These are phyloP conservation scores for Drosophila meridionalis DNA, from an alignment of 2,888 invertebrate genomes.

Conservation along the genomic window DNA sequence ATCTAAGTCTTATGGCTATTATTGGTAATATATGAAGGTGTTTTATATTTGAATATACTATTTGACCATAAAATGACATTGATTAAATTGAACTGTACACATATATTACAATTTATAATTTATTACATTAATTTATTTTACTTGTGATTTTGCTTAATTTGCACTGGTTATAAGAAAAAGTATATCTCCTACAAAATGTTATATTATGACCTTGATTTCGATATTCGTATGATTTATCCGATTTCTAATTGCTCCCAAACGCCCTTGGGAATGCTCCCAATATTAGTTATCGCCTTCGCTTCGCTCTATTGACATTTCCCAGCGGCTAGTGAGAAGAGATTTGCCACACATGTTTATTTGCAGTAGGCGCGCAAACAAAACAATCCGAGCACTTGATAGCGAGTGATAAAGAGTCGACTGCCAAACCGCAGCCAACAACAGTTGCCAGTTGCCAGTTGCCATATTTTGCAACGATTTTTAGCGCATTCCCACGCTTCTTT, in stretches of 20 bases:
- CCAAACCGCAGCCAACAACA: slow-evolving; percentile 37
- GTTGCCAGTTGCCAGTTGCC: slow-evolving; percentile 30
- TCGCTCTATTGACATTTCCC: slow-evolving; percentile 69
- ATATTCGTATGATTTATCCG: neutral
- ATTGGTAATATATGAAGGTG: too few relatives aligned
- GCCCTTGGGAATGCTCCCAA: slow-evolving; percentile 31
- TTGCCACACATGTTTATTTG: slow-evolving; percentile 54
- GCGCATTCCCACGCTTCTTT: slow-evolving; percentile 74
- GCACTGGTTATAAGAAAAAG: neutral
- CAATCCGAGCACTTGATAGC: slow-evolving; percentile 70
- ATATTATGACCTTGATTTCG: neutral
- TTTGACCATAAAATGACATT: too few relatives aligned
- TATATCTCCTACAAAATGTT: neutral
- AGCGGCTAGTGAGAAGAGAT: slow-evolving; percentile 52
- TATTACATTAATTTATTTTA: too few relatives aligned
- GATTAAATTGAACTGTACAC: too few relatives aligned
- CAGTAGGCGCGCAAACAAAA: slow-evolving; percentile 24
- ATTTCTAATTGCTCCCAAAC: neutral
- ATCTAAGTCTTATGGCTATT: too few relatives aligned
- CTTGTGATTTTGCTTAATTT: neutral
- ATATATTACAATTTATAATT: too few relatives aligned
- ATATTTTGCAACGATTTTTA: slow-evolving; percentile 53
- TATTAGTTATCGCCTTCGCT: slow-evolving; percentile 29
- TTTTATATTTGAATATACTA: too few relatives aligned
- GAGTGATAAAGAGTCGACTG: slow-evolving; percentile 47